A percentile compares a stretch with the other conserved stretches of the same genome.
These are phyloP conservation scores for Protaetia brevitarsis DNA, from an alignment of 1,140 invertebrate genomes.

Conservation along the genomic window DNA sequence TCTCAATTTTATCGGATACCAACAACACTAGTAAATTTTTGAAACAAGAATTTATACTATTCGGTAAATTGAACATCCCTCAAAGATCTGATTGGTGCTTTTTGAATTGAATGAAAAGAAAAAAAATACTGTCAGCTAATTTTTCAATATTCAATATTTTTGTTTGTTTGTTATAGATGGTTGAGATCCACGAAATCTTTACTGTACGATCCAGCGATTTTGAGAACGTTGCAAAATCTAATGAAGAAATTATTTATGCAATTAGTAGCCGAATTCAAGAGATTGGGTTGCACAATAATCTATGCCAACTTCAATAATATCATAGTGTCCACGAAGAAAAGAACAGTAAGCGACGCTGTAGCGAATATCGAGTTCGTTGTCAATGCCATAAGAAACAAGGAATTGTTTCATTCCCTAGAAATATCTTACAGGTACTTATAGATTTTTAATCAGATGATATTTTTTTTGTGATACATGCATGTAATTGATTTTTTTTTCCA, in stretches of 20 bases:
- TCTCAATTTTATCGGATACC: no score
- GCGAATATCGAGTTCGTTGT: slow-evolving; percentile 91
- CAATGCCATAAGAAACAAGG: slow-evolving; percentile 83
- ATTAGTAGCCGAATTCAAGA: slow-evolving; percentile 90
- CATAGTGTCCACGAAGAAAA: slow-evolving; percentile 90
- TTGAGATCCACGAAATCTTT: slow-evolving; percentile 81
- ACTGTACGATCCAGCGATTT: slow-evolving; percentile 92
- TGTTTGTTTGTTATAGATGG: slow-evolving; percentile 59
- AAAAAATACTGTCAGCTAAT: no score
- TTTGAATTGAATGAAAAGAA: no score
- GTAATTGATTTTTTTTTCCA: neutral
- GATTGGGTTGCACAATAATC: slow-evolving; percentile 83
- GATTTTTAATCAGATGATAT: neutral
- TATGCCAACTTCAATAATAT: slow-evolving; percentile 94
- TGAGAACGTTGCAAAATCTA: slow-evolving; percentile 83
- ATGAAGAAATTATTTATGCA: slow-evolving; percentile 97
- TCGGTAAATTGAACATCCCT: no score
- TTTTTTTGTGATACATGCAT: no score
- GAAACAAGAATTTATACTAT: no score
- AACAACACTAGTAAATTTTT: no score
- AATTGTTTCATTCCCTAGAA: slow-evolving; percentile 92
- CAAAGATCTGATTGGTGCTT: no score
- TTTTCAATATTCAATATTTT: neutral
- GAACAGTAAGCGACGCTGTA: slow-evolving; percentile 72
- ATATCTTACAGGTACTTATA: slow-evolving; percentile 42